phyloP scores from a whole-genome alignment of 30 jellyfish, hydroid and myxozoan genomes.

The Chrysaora quinquecirrha region DNA sequence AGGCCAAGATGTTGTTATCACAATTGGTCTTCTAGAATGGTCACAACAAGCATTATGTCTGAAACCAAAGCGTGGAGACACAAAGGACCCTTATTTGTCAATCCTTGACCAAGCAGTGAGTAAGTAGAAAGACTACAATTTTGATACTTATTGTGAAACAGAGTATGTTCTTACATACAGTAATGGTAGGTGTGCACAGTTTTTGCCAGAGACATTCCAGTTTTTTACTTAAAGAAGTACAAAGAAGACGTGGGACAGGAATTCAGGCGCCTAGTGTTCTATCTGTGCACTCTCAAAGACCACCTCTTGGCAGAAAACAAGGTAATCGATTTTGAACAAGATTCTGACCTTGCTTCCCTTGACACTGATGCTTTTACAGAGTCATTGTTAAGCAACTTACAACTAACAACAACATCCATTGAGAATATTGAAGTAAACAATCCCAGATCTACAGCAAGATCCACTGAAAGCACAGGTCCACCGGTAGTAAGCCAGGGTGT shows the following conservation, averaged over 20 bases:
- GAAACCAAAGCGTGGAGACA: conserved; percentile 4
- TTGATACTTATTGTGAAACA: not conserved
- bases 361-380: conserved; percentile 11
- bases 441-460: too few relatives aligned
- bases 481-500: too few relatives aligned
- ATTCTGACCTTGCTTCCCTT: conserved; percentile 14
- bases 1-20: conserved; percentile 24
- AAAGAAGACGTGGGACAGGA: conserved; percentile 38
- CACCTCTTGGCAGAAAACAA: conserved; percentile 36
- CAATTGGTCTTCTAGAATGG: conserved; percentile 14
- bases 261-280: conserved; percentile 23
- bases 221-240: conserved; percentile 36
- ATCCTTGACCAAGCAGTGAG: not conserved
- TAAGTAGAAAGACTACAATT: conserved; percentile 6
- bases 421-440: too few relatives aligned
- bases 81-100: not conserved
- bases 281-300: conserved; percentile 35
- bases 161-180: not conserved
- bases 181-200: not conserved
- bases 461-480: too few relatives aligned
- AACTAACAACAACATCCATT: not conserved
- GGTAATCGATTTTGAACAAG: conserved; percentile 14
- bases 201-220: conserved; percentile 27
- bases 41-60: conserved; percentile 2
- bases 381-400: not conserved